Conservation (phyloP, 2,888 invertebrate species). For the Agriopis marginaria region DNA sequence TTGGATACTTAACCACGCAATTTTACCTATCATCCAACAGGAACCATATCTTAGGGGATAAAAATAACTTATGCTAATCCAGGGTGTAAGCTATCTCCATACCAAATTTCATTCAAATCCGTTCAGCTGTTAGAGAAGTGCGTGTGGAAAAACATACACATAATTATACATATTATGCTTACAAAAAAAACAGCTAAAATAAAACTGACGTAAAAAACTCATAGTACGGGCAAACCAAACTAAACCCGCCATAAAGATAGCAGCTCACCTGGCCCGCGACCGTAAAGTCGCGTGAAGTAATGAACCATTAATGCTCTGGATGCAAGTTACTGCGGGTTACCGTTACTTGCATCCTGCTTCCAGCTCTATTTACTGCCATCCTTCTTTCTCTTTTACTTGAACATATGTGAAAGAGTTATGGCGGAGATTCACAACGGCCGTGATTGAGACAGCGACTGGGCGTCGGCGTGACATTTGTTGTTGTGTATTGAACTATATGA, state of each 20-base stretch:
- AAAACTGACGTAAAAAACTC: neutral
- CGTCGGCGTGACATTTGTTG: neutral
- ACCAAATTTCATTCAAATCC: no score
- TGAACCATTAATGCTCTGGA: constrained; percentile 47
- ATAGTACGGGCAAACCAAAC: constrained; percentile 37
- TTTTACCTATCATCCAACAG: no score
- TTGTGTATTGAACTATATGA: no score
- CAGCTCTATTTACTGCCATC: constrained; percentile 36
- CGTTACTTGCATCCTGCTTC: constrained; percentile 28
- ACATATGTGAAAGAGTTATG: neutral
- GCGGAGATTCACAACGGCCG: neutral
- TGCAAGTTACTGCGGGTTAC: constrained; percentile 42
- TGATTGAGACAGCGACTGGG: neutral
- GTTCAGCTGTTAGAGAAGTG: no score
- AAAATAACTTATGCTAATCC: no score
- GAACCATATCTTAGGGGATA: no score
- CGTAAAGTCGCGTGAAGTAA: constrained; percentile 49
- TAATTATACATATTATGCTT: no score
- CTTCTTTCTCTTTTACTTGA: constrained; percentile 14
- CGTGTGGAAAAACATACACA: no score
- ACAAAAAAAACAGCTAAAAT: neutral
- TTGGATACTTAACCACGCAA: no score
- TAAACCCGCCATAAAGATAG: constrained; percentile 47
- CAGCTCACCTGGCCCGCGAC: constrained; percentile 42
- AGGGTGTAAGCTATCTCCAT: no score